phyloP scores from a whole-genome alignment of 2,888 invertebrate species.

The Drosophila peninsularis region DNA sequence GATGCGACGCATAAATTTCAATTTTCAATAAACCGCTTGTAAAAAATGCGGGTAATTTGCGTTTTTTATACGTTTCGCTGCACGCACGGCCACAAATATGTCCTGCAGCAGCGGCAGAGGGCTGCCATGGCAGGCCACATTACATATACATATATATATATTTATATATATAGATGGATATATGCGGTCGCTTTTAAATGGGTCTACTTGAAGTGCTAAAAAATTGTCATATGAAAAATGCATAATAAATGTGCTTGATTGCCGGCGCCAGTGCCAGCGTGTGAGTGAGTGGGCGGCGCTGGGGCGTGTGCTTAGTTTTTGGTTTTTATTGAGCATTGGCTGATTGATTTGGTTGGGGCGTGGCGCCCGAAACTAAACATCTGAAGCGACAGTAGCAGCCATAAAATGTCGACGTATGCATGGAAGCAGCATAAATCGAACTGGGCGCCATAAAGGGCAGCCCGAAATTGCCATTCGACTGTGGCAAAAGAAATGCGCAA shows the following conservation, averaged over 20 bases:
- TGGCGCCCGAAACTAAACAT: constrained; percentile 21
- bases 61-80: constrained; percentile 43
- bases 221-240: constrained; percentile 77
- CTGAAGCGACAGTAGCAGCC: constrained; percentile 40
- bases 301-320: constrained; percentile 40
- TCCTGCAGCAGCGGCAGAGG: constrained; percentile 49
- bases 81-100: constrained; percentile 20
- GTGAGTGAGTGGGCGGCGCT: constrained; percentile 14
- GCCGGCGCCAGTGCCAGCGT: constrained; percentile 33
- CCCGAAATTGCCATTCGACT: constrained; percentile 20
- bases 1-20: constrained; percentile 70
- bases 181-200: constrained; percentile 72
- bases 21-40: constrained; percentile 70
- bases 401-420: constrained; percentile 46
- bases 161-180: neutral
- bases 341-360: constrained; percentile 57
- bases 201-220: constrained; percentile 63
- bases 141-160: constrained; percentile 16
- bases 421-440: constrained; percentile 27
- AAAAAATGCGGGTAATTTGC: constrained; percentile 81
- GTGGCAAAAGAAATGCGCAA: neutral
- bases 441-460: constrained; percentile 28
- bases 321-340: constrained; percentile 57
- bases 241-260: constrained; percentile 77
- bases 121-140: constrained; percentile 33